These are phyloP conservation scores for Andrena minutula DNA, from an alignment of 2,888 invertebrate species.

Conservation along the genomic window DNA sequence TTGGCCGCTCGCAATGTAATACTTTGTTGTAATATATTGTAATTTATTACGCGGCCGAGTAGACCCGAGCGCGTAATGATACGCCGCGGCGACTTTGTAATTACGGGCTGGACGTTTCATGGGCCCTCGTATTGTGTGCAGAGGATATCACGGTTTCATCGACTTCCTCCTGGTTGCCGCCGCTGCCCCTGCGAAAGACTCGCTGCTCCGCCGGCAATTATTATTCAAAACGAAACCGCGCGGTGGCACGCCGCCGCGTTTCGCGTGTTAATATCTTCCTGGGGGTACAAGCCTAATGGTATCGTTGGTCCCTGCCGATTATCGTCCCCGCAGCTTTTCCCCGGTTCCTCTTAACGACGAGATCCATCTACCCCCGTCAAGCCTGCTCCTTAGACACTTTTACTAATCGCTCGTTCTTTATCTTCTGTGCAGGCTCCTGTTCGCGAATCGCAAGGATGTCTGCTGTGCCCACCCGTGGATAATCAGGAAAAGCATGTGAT, in stretches of 20 bases:
- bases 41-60: conserved; percentile 30
- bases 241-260: conserved; percentile 21
- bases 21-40: conserved; percentile 36
- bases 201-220: conserved; percentile 27
- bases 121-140: conserved; percentile 20
- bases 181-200: conserved; percentile 5
- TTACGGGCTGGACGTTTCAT: conserved; percentile 18
- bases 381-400: neutral
- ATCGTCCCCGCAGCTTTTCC: conserved; percentile 23
- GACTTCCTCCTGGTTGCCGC: conserved; percentile 21
- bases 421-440: conserved; percentile 13
- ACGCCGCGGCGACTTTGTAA: conserved; percentile 34
- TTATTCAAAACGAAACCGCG: conserved; percentile 23
- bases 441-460: conserved; percentile 27
- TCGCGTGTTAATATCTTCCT: conserved; percentile 54
- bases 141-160: conserved; percentile 43
- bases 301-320: conserved; percentile 44
- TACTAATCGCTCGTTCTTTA: neutral
- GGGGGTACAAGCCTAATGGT: conserved; percentile 42
- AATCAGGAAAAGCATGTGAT: conserved; percentile 30
- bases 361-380: neutral
- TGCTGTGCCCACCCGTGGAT: conserved; percentile 13
- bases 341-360: neutral
- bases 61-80: conserved; percentile 40
- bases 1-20: neutral